phyloP scores from a whole-genome alignment of 2,888 invertebrate species.

The Bellardia pandia region DNA sequence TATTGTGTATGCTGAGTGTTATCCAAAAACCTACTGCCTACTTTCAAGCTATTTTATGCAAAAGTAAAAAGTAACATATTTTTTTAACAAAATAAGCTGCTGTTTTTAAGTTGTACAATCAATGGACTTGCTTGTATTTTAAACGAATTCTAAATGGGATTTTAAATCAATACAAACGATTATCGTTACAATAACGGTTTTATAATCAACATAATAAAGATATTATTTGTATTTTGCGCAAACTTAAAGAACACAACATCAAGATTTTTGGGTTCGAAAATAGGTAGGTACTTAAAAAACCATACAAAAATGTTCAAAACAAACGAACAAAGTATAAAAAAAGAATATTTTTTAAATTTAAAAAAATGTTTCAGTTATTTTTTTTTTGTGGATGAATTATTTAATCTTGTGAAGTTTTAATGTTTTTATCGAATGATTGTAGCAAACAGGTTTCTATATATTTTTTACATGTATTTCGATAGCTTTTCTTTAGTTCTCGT shows the following conservation, averaged over 20 bases:
- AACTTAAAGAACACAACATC: conserved; percentile 82
- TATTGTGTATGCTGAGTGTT: conserved; percentile 45
- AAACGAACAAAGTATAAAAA: conserved; percentile 66
- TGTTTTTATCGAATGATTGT: conserved; percentile 15
- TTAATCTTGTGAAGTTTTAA: conserved; percentile 1
- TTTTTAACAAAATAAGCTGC: conserved; percentile 74
- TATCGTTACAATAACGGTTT: conserved; percentile 50
- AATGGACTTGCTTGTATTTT: conserved; percentile 46
- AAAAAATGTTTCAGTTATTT: conserved; percentile 32
- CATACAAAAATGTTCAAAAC: conserved; percentile 77
- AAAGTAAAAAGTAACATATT: conserved; percentile 46
- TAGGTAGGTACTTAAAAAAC: conserved; percentile 54
- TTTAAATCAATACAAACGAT: conserved; percentile 55
- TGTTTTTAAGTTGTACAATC: conserved; percentile 65
- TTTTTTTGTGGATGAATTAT: conserved; percentile 10
- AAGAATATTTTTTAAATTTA: conserved; percentile 60
- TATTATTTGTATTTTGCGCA: conserved; percentile 73
- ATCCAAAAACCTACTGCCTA: conserved; percentile 50
- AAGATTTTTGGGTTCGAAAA: conserved; percentile 77
- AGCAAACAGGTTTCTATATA: not conserved
- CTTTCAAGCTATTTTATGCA: conserved; percentile 63
- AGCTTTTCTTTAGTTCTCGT: not conserved
- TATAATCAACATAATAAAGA: conserved; percentile 56
- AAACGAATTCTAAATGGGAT: conserved; percentile 53
- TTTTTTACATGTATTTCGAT: not conserved